Base-by-base conservation (phyloP, 2,797 vertebrate genomes). In the Rhinophrynus dorsalis region DNA sequence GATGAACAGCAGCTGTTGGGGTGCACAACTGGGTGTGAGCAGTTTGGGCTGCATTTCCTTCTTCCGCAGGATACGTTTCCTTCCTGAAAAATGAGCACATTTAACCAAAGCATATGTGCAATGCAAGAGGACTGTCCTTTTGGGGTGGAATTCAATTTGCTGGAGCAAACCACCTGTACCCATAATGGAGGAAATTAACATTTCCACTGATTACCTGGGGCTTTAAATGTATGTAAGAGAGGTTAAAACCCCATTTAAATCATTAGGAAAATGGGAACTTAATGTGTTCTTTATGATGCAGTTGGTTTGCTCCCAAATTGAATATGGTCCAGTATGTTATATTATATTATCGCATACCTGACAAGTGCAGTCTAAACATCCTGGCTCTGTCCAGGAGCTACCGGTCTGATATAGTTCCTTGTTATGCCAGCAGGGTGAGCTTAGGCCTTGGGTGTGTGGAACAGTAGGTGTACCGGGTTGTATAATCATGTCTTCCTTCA, bases 21-120 rank as follows among this genome's bases (percentile, higher is more conserved):
- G 10, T 0, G 84, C 82, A 68, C 86, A 37, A 66, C 47, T 0
- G 88, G 90, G 29, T 91, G 90, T 50, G 89, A 87, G 56, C 90
- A 92, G 61, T 61, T 6, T 26, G 77, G 1, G 0, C 79, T 75
- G 75, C 90, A 92, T 0, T 26, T 77, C 50, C 82, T 4, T 0
- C 61, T 33, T 5, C 74, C 76, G 15, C 90, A 92, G 12, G 78
- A 72, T 67, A 89, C 82, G 27, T 13, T 71, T 1, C 88, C 85
- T 1, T 76, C 78, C 90, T 91, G 74, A n/a, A 24, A 77, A 23
- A 38, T 42, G 6, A 20, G 18, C 2, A 6, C 1, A 10, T 52
- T 52, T 38, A 29, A 27, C 9, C 8, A 47, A 26, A 7, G 42
- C 12, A 12, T 23, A 23, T 48, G 13, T 5, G n/a, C 12, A 32